These are phyloP conservation scores for Chiroxiphia lanceolata DNA, from an alignment of 2,797 vertebrate genomes.

Conservation along the genomic window DNA sequence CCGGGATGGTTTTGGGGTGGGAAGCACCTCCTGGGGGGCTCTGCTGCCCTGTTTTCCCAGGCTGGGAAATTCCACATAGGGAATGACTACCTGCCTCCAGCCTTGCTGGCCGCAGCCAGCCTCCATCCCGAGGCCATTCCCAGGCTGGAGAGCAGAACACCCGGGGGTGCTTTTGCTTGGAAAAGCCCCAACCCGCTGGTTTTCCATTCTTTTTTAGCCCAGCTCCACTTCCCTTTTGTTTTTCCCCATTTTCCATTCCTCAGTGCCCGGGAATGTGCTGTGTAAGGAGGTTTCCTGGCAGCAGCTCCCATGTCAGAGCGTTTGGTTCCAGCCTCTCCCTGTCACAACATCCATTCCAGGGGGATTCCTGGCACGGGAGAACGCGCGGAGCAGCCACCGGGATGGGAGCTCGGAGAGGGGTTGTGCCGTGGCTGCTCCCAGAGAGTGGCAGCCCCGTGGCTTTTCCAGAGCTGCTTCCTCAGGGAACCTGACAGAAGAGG, in stretches of 20 bases:
- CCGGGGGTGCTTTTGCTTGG: background rate
- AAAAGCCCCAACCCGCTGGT: background rate
- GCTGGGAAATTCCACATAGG: rapidly evolving
- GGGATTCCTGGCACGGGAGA: background rate
- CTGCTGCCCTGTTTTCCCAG: background rate
- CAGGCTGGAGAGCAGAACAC: background rate
- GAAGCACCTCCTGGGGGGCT: background rate
- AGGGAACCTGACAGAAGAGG: background rate
- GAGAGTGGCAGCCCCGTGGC: background rate
- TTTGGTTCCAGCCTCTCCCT: constrained; percentile 34
- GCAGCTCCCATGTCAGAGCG: background rate
- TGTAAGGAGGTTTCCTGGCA: background rate
- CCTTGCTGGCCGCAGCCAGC: too few relatives aligned
- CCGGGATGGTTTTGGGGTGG: background rate
- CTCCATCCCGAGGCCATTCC: background rate
- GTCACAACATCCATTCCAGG: background rate
- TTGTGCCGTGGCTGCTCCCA: too few relatives aligned
- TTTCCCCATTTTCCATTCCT: background rate
- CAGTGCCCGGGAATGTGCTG: background rate
- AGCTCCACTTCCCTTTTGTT: background rate
- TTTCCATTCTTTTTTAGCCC: background rate
- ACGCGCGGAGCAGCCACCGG: background rate
- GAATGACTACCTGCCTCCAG: background rate
- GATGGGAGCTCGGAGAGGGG: background rate
- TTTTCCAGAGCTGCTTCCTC: background rate